These are phyloP conservation scores for Eupeodes luniger DNA, from an alignment of 2,888 invertebrate genomes.

Conservation along the genomic window DNA sequence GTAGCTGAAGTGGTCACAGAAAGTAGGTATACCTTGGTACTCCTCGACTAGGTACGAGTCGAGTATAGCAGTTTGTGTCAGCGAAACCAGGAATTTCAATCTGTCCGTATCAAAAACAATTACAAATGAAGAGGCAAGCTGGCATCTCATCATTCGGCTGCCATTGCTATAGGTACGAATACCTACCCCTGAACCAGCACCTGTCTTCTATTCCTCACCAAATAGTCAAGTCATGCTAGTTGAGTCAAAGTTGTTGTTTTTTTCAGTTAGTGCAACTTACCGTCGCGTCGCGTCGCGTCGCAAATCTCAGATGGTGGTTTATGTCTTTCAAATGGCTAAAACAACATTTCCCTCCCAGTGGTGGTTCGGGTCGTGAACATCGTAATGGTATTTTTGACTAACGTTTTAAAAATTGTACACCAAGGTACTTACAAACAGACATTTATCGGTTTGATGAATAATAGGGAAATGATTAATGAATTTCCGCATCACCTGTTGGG, in stretches of 20 bases:
- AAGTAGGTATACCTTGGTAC: neutral
- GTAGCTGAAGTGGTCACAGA: constrained; percentile 39
- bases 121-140: constrained; percentile 62
- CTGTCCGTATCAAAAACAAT: constrained; percentile 66
- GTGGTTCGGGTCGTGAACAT: constrained; percentile 57
- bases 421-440: neutral
- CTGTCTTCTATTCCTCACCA: too few species aligned
- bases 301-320: constrained; percentile 52
- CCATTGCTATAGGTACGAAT: constrained; percentile 2
- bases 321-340: constrained; percentile 25
- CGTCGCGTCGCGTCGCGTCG: constrained; percentile 38
- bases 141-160: constrained; percentile 66
- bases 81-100: constrained; percentile 72
- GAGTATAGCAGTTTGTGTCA: constrained; percentile 12
- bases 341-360: constrained; percentile 18
- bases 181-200: neutral
- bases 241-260: constrained; percentile 50
- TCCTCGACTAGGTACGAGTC: too few species aligned
- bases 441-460: constrained; percentile 69
- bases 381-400: constrained; percentile 62
- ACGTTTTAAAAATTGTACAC: constrained; percentile 54
- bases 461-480: constrained; percentile 82
- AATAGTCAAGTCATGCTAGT: neutral
- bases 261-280: constrained; percentile 24
- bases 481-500: constrained; percentile 81